These are phyloP conservation scores for Apeira syringaria DNA, from an alignment of 2,888 invertebrate species.

Conservation along the genomic window DNA sequence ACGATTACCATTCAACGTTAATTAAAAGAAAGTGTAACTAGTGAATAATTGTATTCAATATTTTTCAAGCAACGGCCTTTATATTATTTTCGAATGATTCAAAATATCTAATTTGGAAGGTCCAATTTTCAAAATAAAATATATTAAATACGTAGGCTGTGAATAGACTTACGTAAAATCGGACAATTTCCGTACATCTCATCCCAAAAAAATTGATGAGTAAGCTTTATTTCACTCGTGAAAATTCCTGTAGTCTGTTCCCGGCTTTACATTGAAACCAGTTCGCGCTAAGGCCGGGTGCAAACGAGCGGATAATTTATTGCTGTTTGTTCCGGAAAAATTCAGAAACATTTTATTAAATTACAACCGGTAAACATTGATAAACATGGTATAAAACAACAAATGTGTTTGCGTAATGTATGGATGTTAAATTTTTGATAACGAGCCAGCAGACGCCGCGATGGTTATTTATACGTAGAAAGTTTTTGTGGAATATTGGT, in stretches of 20 bases:
- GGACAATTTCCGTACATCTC: not conserved
- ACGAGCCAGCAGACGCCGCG: constrained; percentile 7
- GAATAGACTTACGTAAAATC: not conserved
- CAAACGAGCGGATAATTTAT: constrained; percentile 32
- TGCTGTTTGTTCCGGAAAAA: constrained; percentile 31
- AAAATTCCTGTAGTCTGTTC: not conserved
- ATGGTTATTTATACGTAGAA: not conserved
- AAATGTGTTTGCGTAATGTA: constrained; percentile 32
- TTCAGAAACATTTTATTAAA: constrained; percentile 32
- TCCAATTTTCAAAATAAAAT: constrained; percentile 34
- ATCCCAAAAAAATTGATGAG: too few species aligned
- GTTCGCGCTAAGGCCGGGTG: constrained; percentile 28
- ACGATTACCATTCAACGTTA: constrained; percentile 14
- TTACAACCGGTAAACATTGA: constrained; percentile 34
- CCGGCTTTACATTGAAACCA: constrained; percentile 15
- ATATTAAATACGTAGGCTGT: too few species aligned
- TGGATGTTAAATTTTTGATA: constrained; percentile 27
- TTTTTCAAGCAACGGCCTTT: constrained; percentile 31
- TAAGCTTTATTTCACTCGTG: not conserved
- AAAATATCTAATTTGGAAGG: constrained; percentile 44
- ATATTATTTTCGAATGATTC: constrained; percentile 43
- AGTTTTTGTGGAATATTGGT: too few species aligned
- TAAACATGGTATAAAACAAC: constrained; percentile 32
- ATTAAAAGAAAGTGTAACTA: constrained; percentile 28
- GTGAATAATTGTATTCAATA: constrained; percentile 47